These are phyloP conservation scores for Panagrolaimus sp. DNA, from an alignment of 1,140 invertebrate genomes.

Conservation along the genomic window DNA sequence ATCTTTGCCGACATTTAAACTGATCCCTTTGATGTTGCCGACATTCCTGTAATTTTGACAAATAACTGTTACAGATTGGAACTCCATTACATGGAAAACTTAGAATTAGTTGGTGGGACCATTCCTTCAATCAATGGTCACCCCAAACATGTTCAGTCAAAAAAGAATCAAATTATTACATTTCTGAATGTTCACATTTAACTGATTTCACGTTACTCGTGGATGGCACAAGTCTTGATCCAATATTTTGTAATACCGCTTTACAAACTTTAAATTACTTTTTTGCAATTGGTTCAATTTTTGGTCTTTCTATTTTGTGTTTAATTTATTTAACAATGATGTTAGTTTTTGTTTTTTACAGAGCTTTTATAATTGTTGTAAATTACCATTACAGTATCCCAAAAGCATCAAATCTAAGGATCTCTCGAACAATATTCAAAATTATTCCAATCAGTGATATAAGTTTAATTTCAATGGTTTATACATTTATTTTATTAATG, in stretches of 20 bases:
- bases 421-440: background rate
- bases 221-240: background rate
- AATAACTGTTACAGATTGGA: constrained; percentile 5
- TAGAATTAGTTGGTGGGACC: background rate
- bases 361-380: background rate
- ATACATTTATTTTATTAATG: background rate
- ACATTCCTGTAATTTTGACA: too few species aligned
- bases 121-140: background rate
- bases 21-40: too few species aligned
- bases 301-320: background rate
- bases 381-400: background rate
- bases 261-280: background rate
- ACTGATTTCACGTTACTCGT: constrained; percentile 7
- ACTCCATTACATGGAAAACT: background rate
- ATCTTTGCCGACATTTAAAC: too few species aligned
- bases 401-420: background rate
- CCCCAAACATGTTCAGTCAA: background rate
- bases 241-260: background rate
- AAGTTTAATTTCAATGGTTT: background rate
- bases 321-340: background rate
- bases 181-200: background rate
- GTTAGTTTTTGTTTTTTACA: background rate
- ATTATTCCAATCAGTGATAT: background rate
- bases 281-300: background rate
- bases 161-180: constrained; percentile 2